These are phyloP conservation scores for Tuberolachnus salignus DNA, from an alignment of 2,888 invertebrate species.

Conservation along the genomic window DNA sequence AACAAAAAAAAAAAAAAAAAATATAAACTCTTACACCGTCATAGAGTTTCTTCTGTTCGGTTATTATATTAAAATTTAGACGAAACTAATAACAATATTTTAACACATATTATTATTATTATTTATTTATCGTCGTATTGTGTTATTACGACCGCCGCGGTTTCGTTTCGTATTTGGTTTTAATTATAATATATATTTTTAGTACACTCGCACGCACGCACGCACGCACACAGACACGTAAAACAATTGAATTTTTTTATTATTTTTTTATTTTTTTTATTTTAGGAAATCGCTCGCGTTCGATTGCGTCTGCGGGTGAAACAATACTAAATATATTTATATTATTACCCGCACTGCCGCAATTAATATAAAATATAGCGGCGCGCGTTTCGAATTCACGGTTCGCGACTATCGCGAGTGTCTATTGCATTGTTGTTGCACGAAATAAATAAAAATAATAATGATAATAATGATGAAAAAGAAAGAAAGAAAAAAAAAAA, in stretches of 20 bases:
- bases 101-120: too few species aligned
- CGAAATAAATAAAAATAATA: neutral
- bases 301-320: conserved; percentile 41
- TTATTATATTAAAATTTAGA: too few species aligned
- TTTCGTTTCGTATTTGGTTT: too few species aligned
- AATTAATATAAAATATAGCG: conserved; percentile 54
- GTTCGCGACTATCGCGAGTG: conserved; percentile 39
- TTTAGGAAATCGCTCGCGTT: conserved; percentile 31
- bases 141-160: too few species aligned
- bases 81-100: too few species aligned
- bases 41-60: too few species aligned
- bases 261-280: neutral
- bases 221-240: neutral
- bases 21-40: too few species aligned
- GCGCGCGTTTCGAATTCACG: conserved; percentile 50
- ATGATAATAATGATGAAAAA: too few species aligned
- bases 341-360: conserved; percentile 52
- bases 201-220: too few species aligned
- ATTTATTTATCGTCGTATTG: too few species aligned
- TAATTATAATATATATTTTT: too few species aligned
- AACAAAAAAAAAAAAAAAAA: too few species aligned
- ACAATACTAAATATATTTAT: conserved; percentile 22
- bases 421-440: conserved; percentile 36
- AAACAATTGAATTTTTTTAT: conserved; percentile 49
- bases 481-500: neutral